Conservation (phyloP, 92 coral and sea anemone species). For the Micromussa lordhowensis region DNA sequence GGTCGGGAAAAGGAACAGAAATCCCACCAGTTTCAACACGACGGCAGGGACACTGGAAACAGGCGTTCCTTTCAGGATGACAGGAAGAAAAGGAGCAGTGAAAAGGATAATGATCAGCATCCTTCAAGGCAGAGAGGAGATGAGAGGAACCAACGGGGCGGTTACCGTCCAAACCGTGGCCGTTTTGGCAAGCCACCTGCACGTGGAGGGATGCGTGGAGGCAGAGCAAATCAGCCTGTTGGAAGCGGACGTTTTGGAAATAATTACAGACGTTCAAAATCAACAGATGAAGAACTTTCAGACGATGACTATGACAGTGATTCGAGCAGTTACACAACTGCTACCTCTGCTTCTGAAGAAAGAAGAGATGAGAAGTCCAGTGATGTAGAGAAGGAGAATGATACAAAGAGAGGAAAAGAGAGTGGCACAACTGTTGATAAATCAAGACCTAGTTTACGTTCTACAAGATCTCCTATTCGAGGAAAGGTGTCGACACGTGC, state of each 20-base stretch:
- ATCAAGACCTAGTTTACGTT: conserved; percentile 36
- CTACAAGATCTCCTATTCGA: conserved; percentile 59
- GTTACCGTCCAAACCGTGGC: conserved; percentile 72
- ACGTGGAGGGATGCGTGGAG: conserved; percentile 76
- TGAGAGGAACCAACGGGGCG: conserved; percentile 42
- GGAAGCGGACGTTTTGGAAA: conserved; percentile 88
- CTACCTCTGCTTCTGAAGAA: conserved; percentile 95
- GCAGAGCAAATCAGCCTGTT: conserved; percentile 71
- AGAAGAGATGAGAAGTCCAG: conserved; percentile 55
- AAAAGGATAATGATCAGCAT: conserved; percentile 38
- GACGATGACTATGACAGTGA: conserved; percentile 88
- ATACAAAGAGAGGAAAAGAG: conserved; percentile 58
- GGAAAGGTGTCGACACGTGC: conserved; percentile 50
- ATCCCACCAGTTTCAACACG: not conserved
- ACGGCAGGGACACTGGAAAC: conserved; percentile 31
- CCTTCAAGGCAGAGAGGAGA: conserved; percentile 21
- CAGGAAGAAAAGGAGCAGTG: conserved; percentile 30
- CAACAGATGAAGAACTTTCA: conserved; percentile 73
- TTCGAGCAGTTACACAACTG: conserved; percentile 86
- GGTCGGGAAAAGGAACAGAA: conserved; percentile 36
- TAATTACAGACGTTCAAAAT: conserved; percentile 59
- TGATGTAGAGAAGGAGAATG: conserved; percentile 40
- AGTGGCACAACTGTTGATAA: conserved; percentile 36
- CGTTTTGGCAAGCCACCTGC: conserved; percentile 67
- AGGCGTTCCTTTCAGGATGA: conserved; percentile 40